Evolutionary conservation across 2,113 vertebrate species (phyloP), one percentile per base, ranked within the genome.

Genomic region (Oncorhynchus clarkii): DNA sequence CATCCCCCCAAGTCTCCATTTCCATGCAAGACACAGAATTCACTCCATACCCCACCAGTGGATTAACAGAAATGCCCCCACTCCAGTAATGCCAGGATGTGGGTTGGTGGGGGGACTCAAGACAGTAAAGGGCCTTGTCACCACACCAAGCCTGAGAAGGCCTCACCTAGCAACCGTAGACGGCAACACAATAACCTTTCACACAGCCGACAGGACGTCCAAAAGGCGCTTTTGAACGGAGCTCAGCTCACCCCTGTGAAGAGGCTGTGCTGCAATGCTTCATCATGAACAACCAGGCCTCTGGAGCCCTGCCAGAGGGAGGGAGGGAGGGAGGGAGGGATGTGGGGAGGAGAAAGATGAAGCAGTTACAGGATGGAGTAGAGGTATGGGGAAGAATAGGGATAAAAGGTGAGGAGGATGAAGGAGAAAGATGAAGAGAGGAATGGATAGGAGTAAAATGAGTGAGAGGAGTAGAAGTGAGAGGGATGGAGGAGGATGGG

Each of bases 91-190:
- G 29, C 49, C 39, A 29, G 18, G 51, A 16, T 11, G 39, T 12
- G 24, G 26, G 72, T 60, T 24, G 24, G 39, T 64, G 76, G 34
- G 77, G 71, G n/a, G 65, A n/a, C 73, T 67, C 51, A 49, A 80
- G 88, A 91, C 90, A 92, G 80, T 62, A 80, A 88, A 88, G 84
- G 72, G 86, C 90, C 84, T 90, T 90, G 90, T 93, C 88, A 84
- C 90, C 92, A 86, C 86, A 95, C 85, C 74, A 76, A 88, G 88
- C 91, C 89, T 91, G 84, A 89, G 87, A 83, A 92, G 87, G 84
- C 72, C 79, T 92, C 94, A 92, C 92, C 81, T 93, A 93, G 95
- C 93, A 95, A 95, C 94, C 85, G 78, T 54, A 72, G 29, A 12
- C 77, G 45, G 79, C 70, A 78, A 87, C 81, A 86, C 80, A 87